A percentile compares a stretch with the other conserved stretches of the same genome.
Conservation (phyloP, 2,797 vertebrate species). For the Falco columbarius region DNA sequence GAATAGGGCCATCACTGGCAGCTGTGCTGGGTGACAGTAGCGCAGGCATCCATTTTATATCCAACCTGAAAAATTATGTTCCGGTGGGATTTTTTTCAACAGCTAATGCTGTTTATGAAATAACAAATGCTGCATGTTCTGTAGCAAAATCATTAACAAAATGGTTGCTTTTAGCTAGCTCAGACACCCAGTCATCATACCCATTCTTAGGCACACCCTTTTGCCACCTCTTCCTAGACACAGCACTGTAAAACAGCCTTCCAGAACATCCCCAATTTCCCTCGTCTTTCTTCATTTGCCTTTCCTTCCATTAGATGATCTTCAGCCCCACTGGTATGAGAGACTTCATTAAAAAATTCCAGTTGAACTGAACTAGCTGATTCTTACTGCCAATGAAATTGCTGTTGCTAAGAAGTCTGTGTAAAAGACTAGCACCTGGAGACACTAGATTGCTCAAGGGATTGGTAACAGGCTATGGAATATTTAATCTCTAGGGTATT, state of each 20-base stretch:
- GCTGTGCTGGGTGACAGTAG: not conserved
- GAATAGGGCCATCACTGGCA: not conserved
- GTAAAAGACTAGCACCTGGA: conserved; percentile 56
- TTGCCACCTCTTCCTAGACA: not conserved
- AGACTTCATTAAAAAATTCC: conserved; percentile 62
- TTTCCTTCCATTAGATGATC: not conserved
- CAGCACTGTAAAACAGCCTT: not conserved
- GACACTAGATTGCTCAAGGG: conserved; percentile 16
- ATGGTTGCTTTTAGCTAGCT: not conserved
- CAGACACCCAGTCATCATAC: not conserved
- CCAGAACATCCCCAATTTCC: not conserved
- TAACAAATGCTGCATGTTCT: not conserved
- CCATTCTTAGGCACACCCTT: not conserved
- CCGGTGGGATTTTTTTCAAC: not conserved
- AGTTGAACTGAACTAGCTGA: not conserved
- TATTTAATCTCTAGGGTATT: conserved; percentile 50
- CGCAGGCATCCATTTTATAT: not conserved
- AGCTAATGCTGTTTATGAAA: not conserved
- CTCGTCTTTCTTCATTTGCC: not conserved
- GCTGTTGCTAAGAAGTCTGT: not conserved
- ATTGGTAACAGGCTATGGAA: conserved; percentile 49
- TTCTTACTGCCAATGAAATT: conserved; percentile 37
- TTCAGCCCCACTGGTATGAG: not conserved
- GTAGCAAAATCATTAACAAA: not conserved
- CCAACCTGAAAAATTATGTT: not conserved